These are phyloP conservation scores for Synergus itoensis DNA, from an alignment of 2,888 invertebrate genomes.

Conservation along the genomic window DNA sequence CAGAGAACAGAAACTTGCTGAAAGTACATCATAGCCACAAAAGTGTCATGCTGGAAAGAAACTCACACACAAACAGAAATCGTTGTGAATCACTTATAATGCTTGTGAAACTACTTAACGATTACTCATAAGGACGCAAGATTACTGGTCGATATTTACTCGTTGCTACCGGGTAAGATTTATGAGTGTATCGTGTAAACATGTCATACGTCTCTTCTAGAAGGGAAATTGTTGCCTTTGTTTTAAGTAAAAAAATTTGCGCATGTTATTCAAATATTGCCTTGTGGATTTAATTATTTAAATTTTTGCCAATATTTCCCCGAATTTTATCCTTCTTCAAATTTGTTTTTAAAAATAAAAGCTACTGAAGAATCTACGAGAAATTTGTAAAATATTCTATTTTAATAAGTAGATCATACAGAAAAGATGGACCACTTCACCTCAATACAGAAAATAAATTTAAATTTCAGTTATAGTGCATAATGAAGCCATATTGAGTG, in stretches of 20 bases:
- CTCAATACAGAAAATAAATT: too few species aligned
- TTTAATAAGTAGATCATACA: background rate
- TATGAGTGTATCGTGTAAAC: conserved; percentile 14
- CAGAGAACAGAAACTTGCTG: background rate
- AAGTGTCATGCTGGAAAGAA: background rate
- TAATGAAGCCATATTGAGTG: too few species aligned
- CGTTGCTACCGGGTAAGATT: conserved; percentile 3
- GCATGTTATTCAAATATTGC: background rate
- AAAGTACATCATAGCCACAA: background rate
- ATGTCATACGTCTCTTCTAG: background rate
- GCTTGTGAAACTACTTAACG: conserved; percentile 26
- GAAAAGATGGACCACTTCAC: too few species aligned
- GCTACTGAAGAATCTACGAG: background rate
- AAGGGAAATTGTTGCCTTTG: background rate
- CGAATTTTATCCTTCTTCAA: background rate
- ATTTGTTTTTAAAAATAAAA: background rate
- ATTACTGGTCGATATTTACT: conserved; percentile 15
- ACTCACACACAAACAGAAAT: background rate
- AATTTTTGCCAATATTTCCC: background rate
- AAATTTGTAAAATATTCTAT: background rate
- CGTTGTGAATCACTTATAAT: conserved; percentile 18
- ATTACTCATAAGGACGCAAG: conserved; percentile 16
- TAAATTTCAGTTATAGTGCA: too few species aligned
- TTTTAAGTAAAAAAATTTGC: background rate
- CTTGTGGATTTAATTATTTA: background rate